Percentiles rank a stretch among this genome's conserved stretches.
Evolutionary conservation across 2,797 vertebrate species (phyloP).

Genomic region (Ibycter americanus): DNA sequence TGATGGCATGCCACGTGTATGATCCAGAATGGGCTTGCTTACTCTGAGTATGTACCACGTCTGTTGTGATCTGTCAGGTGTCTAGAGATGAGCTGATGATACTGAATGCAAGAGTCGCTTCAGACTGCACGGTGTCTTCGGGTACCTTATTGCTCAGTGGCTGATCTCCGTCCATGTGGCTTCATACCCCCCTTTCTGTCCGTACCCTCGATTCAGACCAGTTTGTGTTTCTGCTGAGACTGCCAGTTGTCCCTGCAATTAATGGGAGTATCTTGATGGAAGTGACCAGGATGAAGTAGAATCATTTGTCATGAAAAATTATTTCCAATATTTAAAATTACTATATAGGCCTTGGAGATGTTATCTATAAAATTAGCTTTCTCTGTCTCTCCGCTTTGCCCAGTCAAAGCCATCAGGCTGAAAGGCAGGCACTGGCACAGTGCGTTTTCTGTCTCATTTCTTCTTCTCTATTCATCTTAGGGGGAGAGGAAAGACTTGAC

Average conservation of each 20-base stretch:
- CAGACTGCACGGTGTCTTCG: neutral
- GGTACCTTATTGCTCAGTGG: neutral
- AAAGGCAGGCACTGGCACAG: slow-evolving; percentile 12
- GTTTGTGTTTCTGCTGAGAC: neutral
- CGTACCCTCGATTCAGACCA: neutral
- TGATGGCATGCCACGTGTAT: neutral
- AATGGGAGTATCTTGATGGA: neutral
- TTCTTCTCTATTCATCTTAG: slow-evolving; percentile 14
- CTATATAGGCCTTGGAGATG: slow-evolving; percentile 19
- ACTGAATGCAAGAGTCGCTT: neutral
- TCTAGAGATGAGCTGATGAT: neutral
- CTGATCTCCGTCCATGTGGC: neutral
- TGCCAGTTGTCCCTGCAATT: neutral
- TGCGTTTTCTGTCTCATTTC: slow-evolving; percentile 34
- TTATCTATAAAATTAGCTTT: slow-evolving; percentile 53
- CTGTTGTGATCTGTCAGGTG: neutral
- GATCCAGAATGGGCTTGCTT: neutral
- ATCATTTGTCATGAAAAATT: slow-evolving; percentile 13
- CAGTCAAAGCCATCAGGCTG: neutral
- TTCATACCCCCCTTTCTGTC: neutral
- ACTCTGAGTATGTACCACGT: neutral
- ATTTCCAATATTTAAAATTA: slow-evolving; percentile 30
- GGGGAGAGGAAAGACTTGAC: slow-evolving; percentile 9
- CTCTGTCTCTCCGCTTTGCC: slow-evolving; percentile 32
- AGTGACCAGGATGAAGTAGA: neutral